Conservation (phyloP, 64 coral and sea anemone genomes). For the Porites australiensis region DNA sequence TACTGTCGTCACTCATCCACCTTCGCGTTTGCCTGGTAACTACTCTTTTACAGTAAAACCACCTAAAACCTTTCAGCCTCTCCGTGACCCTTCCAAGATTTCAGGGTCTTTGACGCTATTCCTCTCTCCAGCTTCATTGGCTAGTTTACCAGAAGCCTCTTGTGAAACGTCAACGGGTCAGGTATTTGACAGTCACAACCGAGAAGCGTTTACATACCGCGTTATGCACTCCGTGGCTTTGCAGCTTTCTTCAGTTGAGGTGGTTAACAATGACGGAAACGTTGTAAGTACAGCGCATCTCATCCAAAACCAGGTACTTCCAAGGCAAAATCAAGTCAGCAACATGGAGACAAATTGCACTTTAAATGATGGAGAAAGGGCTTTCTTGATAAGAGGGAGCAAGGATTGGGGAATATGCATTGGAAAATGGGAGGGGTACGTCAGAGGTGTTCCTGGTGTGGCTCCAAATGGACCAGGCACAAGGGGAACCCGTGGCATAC, state of each 20-base stretch:
- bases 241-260: slow-evolving; percentile 49
- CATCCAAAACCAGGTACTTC: slow-evolving; percentile 48
- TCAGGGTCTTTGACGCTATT: slow-evolving; percentile 32
- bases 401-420: slow-evolving; percentile 65
- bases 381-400: slow-evolving; percentile 63
- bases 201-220: slow-evolving; percentile 25
- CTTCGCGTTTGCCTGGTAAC: neutral
- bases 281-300: slow-evolving; percentile 54
- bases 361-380: slow-evolving; percentile 39
- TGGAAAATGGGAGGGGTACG: slow-evolving; percentile 56
- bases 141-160: neutral
- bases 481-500: neutral
- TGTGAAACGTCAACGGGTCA: slow-evolving; percentile 58
- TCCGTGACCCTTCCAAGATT: slow-evolving; percentile 6
- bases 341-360: neutral
- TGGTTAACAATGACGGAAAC: slow-evolving; percentile 32
- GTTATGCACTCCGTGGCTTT: slow-evolving; percentile 39
- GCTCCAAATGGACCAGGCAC: neutral
- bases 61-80: neutral
- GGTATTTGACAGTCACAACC: slow-evolving; percentile 1
- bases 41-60: slow-evolving; percentile 38
- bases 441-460: slow-evolving; percentile 6
- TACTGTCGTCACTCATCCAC: neutral
- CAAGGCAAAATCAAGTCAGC: slow-evolving; percentile 1
- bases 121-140: slow-evolving; percentile 32